Percentiles rank a stretch among this genome's conserved stretches.
phyloP scores from a whole-genome alignment of 1,140 invertebrate species.

The Sminthurides bifidus region DNA sequence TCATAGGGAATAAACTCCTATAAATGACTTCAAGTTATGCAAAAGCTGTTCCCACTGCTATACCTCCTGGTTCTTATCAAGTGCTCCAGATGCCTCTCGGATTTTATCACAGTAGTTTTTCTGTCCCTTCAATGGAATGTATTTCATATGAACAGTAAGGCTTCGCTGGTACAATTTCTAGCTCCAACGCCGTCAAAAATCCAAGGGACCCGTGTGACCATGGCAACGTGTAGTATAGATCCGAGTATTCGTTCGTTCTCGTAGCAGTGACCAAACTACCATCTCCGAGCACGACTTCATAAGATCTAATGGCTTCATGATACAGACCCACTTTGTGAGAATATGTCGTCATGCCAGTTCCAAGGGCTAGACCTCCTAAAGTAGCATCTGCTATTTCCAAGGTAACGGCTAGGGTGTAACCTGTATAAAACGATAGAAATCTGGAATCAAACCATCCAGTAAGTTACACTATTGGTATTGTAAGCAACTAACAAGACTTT shows the following conservation, averaged over 20 bases:
- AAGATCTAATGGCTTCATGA: slow-evolving; percentile 43
- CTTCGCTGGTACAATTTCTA: slow-evolving; percentile 41
- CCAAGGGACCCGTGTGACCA: slow-evolving; percentile 46
- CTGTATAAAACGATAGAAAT: too few species aligned
- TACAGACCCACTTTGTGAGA: slow-evolving; percentile 43
- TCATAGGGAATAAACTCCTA: too few species aligned
- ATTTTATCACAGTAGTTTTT: slow-evolving; percentile 44
- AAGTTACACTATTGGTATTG: neutral
- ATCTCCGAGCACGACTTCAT: slow-evolving; percentile 44
- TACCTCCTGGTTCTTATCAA: slow-evolving; percentile 35
- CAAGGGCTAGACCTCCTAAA: slow-evolving; percentile 45
- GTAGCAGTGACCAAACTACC: slow-evolving; percentile 40
- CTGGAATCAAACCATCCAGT: neutral
- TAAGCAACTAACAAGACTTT: neutral
- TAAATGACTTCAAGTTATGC: neutral
- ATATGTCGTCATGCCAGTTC: slow-evolving; percentile 44
- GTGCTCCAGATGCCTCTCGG: slow-evolving; percentile 40
- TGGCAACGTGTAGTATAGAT: slow-evolving; percentile 43
- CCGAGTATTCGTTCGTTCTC: slow-evolving; percentile 40
- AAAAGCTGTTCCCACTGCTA: neutral
- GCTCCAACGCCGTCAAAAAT: slow-evolving; percentile 43
- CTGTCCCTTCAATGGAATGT: slow-evolving; percentile 43
- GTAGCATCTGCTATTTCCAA: slow-evolving; percentile 46
- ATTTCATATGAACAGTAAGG: slow-evolving; percentile 44
- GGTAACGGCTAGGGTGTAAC: slow-evolving; percentile 46